A percentile compares a stretch with the other conserved stretches of the same genome.
phyloP scores from a whole-genome alignment of 2,113 vertebrate genomes.

The Orycteropus afer region DNA sequence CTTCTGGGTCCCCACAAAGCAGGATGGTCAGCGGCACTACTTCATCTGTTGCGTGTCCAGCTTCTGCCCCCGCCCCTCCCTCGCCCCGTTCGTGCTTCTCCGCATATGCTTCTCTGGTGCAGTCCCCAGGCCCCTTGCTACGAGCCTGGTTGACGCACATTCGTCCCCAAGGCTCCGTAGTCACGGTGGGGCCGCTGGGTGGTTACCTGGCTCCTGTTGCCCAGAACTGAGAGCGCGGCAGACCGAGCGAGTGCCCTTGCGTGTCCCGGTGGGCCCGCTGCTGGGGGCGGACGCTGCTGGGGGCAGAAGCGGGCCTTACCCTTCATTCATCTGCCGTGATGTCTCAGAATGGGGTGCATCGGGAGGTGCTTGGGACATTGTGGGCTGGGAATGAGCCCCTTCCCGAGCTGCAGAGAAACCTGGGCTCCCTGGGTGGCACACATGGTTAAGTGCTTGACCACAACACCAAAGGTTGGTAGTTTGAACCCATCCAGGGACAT shows the following conservation, averaged over 20 bases:
- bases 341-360: neutral
- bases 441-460: too few species aligned
- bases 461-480: too few species aligned
- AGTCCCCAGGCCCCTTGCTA: slow-evolving; percentile 50
- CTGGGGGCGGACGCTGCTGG: neutral
- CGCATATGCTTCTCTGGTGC: neutral
- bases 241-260: neutral
- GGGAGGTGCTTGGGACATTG: accelerated
- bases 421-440: too few species aligned
- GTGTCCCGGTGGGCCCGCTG: neutral
- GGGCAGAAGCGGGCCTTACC: neutral
- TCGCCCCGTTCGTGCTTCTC: neutral
- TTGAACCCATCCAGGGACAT: too few species aligned
- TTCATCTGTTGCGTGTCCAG: neutral
- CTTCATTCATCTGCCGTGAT: neutral
- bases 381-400: accelerated
- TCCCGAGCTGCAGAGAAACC: neutral
- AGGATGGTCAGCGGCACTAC: accelerated
- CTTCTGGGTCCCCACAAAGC: neutral
- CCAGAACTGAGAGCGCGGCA: neutral
- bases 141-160: neutral
- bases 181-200: neutral
- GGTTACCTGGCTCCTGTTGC: neutral
- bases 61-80: neutral
- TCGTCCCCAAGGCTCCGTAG: neutral